A percentile compares a stretch with the other conserved stretches of the same genome.
Conservation (phyloP, 2,797 vertebrate genomes). For the Xyrichtys novacula region DNA sequence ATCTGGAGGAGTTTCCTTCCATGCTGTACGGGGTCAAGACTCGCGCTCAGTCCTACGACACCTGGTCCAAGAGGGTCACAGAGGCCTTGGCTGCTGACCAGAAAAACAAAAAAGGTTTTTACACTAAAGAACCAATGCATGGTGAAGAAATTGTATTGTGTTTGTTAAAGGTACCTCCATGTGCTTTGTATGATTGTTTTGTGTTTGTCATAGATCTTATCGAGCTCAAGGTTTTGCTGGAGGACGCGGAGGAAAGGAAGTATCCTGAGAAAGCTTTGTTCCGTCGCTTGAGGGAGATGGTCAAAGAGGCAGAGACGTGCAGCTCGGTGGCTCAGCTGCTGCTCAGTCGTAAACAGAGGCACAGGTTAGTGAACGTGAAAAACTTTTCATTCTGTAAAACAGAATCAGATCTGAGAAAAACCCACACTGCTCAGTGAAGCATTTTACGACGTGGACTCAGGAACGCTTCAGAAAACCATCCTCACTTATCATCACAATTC, state of each 20-base stretch:
- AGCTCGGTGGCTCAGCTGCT: conserved; percentile 97
- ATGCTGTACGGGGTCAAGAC: conserved; percentile 95
- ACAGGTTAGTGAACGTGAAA: conserved; percentile 85
- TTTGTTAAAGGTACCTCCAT: neutral
- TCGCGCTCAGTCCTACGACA: conserved; percentile 96
- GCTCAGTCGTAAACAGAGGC: conserved; percentile 95
- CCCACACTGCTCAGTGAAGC: too few species aligned
- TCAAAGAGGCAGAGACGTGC: conserved; percentile 98
- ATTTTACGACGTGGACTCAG: too few species aligned
- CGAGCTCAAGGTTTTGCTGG: conserved; percentile 95
- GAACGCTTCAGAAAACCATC: too few species aligned
- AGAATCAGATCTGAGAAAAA: too few species aligned
- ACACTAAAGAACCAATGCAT: neutral
- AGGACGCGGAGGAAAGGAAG: conserved; percentile 98
- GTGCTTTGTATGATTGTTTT: neutral
- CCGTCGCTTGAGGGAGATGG: conserved; percentile 92
- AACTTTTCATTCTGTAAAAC: neutral
- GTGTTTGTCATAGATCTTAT: conserved; percentile 88
- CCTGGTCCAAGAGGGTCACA: conserved; percentile 94
- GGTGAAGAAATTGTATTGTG: neutral
- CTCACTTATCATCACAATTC: too few species aligned
- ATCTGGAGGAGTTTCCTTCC: conserved; percentile 94
- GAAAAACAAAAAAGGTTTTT: conserved; percentile 95
- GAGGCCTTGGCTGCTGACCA: conserved; percentile 94
- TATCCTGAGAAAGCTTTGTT: conserved; percentile 96